These are phyloP conservation scores for Ceratosolen solmsi DNA, from an alignment of 1,140 invertebrate species.

Conservation along the genomic window DNA sequence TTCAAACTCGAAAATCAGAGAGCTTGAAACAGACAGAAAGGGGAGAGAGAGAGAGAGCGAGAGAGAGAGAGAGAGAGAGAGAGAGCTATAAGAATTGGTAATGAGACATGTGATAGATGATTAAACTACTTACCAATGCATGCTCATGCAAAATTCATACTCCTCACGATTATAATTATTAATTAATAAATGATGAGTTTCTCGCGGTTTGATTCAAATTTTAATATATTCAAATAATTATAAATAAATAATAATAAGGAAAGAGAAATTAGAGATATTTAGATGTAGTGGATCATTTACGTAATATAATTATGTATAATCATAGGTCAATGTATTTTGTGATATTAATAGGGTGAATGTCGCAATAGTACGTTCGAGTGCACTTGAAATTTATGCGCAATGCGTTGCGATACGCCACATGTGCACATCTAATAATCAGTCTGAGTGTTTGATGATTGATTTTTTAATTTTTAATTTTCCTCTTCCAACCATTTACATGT, in stretches of 20 bases:
- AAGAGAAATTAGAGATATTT: too few species aligned
- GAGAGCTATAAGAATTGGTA: conserved; percentile 41
- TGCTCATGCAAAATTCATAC: conserved; percentile 13
- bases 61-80: conserved; percentile 23
- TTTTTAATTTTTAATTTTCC: conserved; percentile 4
- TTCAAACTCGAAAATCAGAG: neutral
- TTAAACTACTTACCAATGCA: neutral
- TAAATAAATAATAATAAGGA: too few species aligned
- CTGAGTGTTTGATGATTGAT: neutral
- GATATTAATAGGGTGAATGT: conserved; percentile 10
- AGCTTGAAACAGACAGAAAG: too few species aligned
- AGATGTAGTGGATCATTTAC: too few species aligned
- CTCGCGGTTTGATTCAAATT: too few species aligned
- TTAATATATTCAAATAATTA: too few species aligned
- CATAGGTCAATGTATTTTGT: conserved; percentile 1
- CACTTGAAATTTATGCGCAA: neutral
- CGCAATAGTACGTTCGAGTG: neutral
- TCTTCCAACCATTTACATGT: neutral
- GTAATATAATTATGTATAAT: conserved; percentile 18
- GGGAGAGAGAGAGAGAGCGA: conserved; percentile 1
- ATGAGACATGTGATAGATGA: conserved; percentile 49
- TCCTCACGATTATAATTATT: too few species aligned
- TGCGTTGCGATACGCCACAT: neutral
- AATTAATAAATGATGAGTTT: too few species aligned
- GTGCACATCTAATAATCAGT: neutral